phyloP scores from a whole-genome alignment of 2,888 invertebrate species.

The Thereva unica region DNA sequence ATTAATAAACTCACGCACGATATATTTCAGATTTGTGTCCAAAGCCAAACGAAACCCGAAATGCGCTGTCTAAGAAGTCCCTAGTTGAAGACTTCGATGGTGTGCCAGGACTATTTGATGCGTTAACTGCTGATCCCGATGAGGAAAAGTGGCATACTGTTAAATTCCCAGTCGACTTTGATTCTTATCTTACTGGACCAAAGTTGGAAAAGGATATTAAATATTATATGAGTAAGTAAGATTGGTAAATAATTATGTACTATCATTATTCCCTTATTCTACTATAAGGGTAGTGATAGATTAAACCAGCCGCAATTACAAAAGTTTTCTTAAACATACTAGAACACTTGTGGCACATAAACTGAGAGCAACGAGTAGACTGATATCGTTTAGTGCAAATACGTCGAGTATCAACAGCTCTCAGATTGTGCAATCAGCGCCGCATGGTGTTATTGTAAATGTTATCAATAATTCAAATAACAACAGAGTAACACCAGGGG shows the following conservation, averaged over 20 bases:
- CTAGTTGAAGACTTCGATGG: conserved; percentile 85
- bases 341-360: too few species aligned
- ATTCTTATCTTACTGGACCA: conserved; percentile 67
- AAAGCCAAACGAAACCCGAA: conserved; percentile 77
- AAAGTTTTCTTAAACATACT: too few species aligned
- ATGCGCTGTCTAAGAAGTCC: conserved; percentile 75
- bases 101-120: conserved; percentile 80
- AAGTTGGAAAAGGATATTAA: conserved; percentile 72
- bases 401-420: too few species aligned
- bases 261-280: background rate
- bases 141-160: conserved; percentile 83
- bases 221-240: conserved; percentile 71
- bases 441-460: too few species aligned
- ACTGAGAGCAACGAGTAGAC: too few species aligned
- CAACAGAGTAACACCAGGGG: too few species aligned
- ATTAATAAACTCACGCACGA: background rate
- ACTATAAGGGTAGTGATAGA: background rate
- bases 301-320: too few species aligned
- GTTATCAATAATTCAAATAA: too few species aligned
- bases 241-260: conserved; percentile 38
- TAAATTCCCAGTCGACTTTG: conserved; percentile 77
- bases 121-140: conserved; percentile 79
- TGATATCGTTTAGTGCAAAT: too few species aligned
- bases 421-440: too few species aligned
- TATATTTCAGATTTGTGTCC: conserved; percentile 79